Conservation (phyloP, 2,113 vertebrate species). For the Tupaia chinensis region DNA sequence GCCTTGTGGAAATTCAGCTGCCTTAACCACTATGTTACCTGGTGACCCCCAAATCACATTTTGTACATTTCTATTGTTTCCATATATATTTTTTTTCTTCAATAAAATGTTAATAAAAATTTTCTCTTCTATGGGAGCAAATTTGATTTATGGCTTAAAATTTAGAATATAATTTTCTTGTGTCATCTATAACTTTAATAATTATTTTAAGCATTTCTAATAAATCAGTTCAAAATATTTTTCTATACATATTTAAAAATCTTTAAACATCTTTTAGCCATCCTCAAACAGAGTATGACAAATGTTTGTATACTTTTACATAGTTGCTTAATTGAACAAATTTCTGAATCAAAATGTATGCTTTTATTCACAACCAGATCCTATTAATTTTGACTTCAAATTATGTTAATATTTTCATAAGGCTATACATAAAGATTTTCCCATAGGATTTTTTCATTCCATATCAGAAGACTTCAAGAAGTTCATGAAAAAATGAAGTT, state of each 20-base stretch:
- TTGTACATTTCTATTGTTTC: not conserved
- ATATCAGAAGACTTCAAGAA: too few species aligned
- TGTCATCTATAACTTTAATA: not conserved
- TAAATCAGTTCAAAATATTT: slow-evolving; percentile 35
- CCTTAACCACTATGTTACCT: too few species aligned
- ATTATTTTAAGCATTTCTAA: slow-evolving; percentile 42
- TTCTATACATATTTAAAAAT: slow-evolving; percentile 9
- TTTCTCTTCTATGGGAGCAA: not conserved
- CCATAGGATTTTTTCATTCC: not conserved
- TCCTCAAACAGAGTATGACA: not conserved
- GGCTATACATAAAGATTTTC: not conserved
- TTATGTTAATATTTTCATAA: slow-evolving; percentile 35
- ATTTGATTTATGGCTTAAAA: slow-evolving; percentile 1
- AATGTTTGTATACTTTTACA: slow-evolving; percentile 50
- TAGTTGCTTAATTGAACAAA: slow-evolving; percentile 19
- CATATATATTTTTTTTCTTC: not conserved
- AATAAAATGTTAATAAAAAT: not conserved
- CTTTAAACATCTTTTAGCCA: slow-evolving; percentile 39
- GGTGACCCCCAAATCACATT: not conserved
- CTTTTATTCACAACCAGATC: not conserved
- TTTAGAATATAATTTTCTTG: slow-evolving; percentile 17
- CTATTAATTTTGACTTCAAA: slow-evolving; percentile 56
- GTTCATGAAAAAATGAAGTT: too few species aligned
- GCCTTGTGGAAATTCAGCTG: too few species aligned
- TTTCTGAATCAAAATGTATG: slow-evolving; percentile 62